Evolutionary conservation across 2,888 invertebrate genomes (phyloP).

Genomic region (Lucinisca nassula): DNA sequence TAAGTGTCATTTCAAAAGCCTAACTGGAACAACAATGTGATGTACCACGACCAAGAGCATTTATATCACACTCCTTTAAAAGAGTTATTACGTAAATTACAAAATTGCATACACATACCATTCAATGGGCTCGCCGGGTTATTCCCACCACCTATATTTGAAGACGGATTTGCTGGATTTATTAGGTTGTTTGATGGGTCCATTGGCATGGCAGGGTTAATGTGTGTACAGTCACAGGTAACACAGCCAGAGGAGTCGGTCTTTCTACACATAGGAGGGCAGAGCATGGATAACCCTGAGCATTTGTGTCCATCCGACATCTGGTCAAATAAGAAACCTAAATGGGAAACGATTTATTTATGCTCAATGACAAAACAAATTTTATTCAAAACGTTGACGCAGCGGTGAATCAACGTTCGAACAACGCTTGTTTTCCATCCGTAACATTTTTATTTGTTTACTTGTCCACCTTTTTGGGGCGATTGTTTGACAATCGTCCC

Average conservation of each 20-base stretch:
- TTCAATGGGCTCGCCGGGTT: neutral
- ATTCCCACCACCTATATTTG: neutral
- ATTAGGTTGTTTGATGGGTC: neutral
- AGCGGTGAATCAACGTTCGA: no score
- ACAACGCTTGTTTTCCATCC: no score
- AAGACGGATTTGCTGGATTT: constrained; percentile 23
- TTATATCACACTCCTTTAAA: neutral
- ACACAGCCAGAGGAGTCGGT: constrained; percentile 43
- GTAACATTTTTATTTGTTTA: no score
- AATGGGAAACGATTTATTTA: no score
- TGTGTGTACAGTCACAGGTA: constrained; percentile 44
- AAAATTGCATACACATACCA: neutral
- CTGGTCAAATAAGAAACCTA: constrained; percentile 26
- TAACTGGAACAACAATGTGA: neutral
- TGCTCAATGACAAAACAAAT: no score
- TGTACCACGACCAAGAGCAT: neutral
- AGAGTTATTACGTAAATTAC: neutral
- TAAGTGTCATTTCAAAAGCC: neutral
- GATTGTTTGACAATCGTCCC: no score
- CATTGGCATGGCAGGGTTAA: constrained; percentile 24
- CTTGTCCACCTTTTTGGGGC: no score
- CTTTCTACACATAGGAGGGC: constrained; percentile 50
- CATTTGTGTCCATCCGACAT: constrained; percentile 20
- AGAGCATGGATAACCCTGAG: constrained; percentile 28
- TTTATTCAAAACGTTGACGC: no score